Conservation (phyloP, 1,140 invertebrate species). For the Drosophila tropicalis region DNA sequence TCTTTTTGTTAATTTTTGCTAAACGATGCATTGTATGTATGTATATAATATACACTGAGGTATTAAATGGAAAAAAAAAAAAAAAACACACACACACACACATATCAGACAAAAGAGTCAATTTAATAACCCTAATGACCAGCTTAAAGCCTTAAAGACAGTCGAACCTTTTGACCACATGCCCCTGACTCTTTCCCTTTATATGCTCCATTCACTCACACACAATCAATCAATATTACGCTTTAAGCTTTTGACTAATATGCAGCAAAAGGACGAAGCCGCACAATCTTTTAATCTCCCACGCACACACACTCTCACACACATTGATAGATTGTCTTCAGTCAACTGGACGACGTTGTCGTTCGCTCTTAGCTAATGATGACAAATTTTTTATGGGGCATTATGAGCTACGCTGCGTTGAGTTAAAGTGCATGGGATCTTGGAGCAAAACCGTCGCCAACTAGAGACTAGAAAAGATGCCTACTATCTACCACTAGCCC, state of each 20-base stretch:
- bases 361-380: constrained; percentile 66
- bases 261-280: constrained; percentile 44
- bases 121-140: constrained; percentile 77
- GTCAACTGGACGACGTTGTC: constrained; percentile 48
- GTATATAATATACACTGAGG: too few relatives aligned
- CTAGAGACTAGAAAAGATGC: constrained; percentile 14
- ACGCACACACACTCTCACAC: constrained; percentile 35
- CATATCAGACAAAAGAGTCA: constrained; percentile 24
- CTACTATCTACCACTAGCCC: constrained; percentile 18
- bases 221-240: constrained; percentile 78
- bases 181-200: neutral
- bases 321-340: constrained; percentile 66
- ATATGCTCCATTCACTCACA: neutral
- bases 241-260: constrained; percentile 77
- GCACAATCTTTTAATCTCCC: constrained; percentile 66
- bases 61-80: too few relatives aligned
- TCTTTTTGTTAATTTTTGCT: too few relatives aligned
- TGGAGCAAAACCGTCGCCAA: constrained; percentile 4
- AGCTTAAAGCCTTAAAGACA: constrained; percentile 73
- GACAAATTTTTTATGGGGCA: constrained; percentile 79
- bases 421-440: constrained; percentile 68
- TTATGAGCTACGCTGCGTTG: constrained; percentile 68
- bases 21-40: too few relatives aligned
- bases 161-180: constrained; percentile 42
- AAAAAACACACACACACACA: constrained; percentile 17